Evolutionary conservation across 2,888 invertebrate genomes (phyloP).

Genomic region (Thereva unica): DNA sequence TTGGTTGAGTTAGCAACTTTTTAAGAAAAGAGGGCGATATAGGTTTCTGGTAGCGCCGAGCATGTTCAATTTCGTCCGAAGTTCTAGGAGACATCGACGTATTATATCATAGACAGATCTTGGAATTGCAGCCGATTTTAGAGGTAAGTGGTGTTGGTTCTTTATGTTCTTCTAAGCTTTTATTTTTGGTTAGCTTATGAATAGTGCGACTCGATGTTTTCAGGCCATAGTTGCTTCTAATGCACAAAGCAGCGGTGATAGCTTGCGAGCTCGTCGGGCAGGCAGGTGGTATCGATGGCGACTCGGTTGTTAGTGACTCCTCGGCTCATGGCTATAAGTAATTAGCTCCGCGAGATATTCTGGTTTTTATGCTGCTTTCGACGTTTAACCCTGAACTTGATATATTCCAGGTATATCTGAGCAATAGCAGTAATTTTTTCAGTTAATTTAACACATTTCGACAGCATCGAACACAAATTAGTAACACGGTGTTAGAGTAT

Average conservation of each 20-base stretch:
- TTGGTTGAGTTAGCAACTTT: background rate
- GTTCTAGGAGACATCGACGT: constrained; percentile 7
- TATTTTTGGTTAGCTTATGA: constrained; percentile 6
- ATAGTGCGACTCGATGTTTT: background rate
- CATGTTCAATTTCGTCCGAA: constrained; percentile 17
- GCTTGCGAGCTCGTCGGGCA: background rate
- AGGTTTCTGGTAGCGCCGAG: background rate
- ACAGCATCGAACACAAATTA: constrained; percentile 16
- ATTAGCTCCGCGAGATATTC: constrained; percentile 29
- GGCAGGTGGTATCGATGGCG: constrained; percentile 14
- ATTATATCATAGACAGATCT: constrained; percentile 25
- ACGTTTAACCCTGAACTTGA: constrained; percentile 51
- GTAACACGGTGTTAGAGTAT: constrained; percentile 1
- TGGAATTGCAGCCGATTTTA: constrained; percentile 23
- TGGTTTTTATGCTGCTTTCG: constrained; percentile 42
- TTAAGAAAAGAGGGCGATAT: background rate
- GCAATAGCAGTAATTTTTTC: constrained; percentile 28
- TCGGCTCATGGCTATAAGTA: constrained; percentile 13
- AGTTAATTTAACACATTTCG: constrained; percentile 31
- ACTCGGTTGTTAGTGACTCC: background rate
- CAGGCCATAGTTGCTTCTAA: no score
- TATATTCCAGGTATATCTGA: constrained; percentile 42
- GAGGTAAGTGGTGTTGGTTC: constrained; percentile 25
- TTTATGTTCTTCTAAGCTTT: constrained; percentile 8
- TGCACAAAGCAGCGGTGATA: no score